Evolutionary conservation across 1,140 invertebrate species (phyloP), one percentile per base, ranked within the genome.

Genomic region (Maconellicoccus hirsutus): DNA sequence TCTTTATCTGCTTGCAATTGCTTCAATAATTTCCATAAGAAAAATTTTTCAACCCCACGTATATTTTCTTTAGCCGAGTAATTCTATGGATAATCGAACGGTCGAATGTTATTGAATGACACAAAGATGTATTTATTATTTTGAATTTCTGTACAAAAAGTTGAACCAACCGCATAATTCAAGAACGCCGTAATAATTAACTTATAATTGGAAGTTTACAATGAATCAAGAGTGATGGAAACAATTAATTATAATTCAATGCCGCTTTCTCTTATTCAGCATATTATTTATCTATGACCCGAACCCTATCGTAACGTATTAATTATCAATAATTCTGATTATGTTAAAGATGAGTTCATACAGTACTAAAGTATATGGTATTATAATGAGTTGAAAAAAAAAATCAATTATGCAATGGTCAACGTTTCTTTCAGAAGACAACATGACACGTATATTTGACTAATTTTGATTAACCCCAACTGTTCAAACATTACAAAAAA

Each of bases 1-100:
- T 52, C 42, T 52, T 52, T 52, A 52, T 52, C 42, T 52, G 10
- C 42, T 52, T 52, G 42, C 42, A 52, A 52, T 52, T 52, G 42
- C 42, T 52, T 52, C 42, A 52, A 52, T 52, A 52, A 52, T 52
- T 52, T 52, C 42, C 42, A 52, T 52, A 52, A 52, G 42, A 52
- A 52, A 52, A 52, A 8, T 52, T 52, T 19, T 52, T 16, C 4
- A 19, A 4, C 42, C 42, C 42, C 2, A 4, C 42, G 42, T 8
- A 16, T 52, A 52, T 52, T 52, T 52, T 52, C 42, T 52, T 52
- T 52, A 52, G 42, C 4, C 42, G 42, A 52, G 42, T 4, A 52
- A 52, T 52, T 52, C n/a, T 52, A 16, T 52, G 42, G 42, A 16
- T 52, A 52, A 52, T 52, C n/a, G 42, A 52, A 52, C 42, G 42